Evolutionary conservation across 2,888 invertebrate species (phyloP).

Genomic region (Apodemia mormo): DNA sequence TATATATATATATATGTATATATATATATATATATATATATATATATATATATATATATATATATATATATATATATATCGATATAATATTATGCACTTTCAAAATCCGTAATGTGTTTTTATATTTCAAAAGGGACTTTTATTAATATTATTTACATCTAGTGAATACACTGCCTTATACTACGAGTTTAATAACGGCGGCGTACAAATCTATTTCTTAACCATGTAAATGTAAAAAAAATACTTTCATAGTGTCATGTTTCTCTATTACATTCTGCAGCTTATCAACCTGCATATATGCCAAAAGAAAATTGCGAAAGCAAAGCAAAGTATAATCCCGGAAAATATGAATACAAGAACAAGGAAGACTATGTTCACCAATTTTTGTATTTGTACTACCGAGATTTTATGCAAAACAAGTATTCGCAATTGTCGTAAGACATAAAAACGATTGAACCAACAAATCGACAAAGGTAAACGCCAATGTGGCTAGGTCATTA

Average conservation of each 20-base stretch:
- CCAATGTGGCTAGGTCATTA: neutral
- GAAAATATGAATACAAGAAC: neutral
- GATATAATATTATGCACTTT: neutral
- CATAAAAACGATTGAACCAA: neutral
- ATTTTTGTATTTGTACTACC: neutral
- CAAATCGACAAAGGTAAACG: neutral
- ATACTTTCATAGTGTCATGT: neutral
- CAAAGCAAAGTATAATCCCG: neutral
- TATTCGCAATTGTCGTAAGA: neutral
- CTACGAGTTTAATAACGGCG: neutral
- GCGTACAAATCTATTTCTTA: neutral
- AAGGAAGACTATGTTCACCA: neutral
- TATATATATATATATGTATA: too few species aligned
- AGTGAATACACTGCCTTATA: constrained; percentile 12
- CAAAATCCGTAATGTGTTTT: neutral
- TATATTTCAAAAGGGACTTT: neutral
- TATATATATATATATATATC: too few species aligned
- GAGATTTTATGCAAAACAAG: neutral
- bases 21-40: too few species aligned
- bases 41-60: too few species aligned
- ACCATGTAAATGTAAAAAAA: neutral
- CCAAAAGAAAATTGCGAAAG: neutral
- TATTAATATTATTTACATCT: neutral
- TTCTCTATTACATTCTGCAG: neutral
- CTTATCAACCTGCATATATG: neutral